phyloP scores from a whole-genome alignment of 2,888 invertebrate species.

The Hoplodrina ambigua region DNA sequence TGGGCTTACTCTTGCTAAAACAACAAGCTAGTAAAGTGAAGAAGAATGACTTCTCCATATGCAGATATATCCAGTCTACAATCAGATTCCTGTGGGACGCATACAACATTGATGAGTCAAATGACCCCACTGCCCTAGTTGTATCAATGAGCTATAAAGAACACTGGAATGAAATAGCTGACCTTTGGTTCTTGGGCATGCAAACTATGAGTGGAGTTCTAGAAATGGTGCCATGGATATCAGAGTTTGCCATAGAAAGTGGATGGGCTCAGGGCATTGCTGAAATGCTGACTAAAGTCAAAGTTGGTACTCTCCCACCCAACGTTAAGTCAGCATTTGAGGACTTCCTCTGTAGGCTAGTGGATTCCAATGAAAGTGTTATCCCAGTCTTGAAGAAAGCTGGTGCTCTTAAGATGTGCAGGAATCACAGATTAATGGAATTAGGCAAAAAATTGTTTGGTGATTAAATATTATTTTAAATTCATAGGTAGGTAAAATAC shows the following conservation, averaged over 20 bases:
- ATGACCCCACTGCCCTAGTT: conserved; percentile 95
- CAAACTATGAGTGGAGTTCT: conserved; percentile 96
- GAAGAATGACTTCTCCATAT: conserved; percentile 97
- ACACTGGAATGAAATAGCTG: conserved; percentile 96
- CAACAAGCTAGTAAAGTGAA: conserved; percentile 95
- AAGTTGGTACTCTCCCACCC: conserved; percentile 94
- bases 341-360: conserved; percentile 96
- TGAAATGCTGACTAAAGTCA: conserved; percentile 95
- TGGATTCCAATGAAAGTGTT: conserved; percentile 94
- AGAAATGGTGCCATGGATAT: conserved; percentile 96
- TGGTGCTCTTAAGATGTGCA: conserved; percentile 95
- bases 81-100: conserved; percentile 98
- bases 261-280: conserved; percentile 98
- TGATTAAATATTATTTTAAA: conserved; percentile 89
- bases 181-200: conserved; percentile 98
- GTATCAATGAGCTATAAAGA: conserved; percentile 96
- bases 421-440: conserved; percentile 97
- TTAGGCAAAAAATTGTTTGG: conserved; percentile 96
- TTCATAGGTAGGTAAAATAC: conserved; percentile 63
- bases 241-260: conserved; percentile 97
- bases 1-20: conserved; percentile 95
- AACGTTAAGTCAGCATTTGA: conserved; percentile 97
- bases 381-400: conserved; percentile 94
- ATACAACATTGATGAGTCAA: conserved; percentile 96
- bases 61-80: conserved; percentile 96